phyloP scores from a whole-genome alignment of 2,113 vertebrate genomes.

The Centropristis striata region DNA sequence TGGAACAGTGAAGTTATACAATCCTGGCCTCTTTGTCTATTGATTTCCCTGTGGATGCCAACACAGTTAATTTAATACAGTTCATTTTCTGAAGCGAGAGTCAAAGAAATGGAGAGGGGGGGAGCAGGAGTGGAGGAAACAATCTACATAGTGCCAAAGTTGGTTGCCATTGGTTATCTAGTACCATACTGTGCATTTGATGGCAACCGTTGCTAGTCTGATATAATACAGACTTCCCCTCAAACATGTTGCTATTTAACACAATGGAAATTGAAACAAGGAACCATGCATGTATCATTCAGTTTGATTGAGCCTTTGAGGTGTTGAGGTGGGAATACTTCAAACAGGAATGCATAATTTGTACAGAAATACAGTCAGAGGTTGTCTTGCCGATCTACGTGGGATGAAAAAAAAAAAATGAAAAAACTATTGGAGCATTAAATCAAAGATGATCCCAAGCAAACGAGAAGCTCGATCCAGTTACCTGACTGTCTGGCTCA shows the following conservation, averaged over 20 bases:
- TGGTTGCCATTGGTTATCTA: conserved; percentile 31
- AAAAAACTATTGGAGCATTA: conserved; percentile 4
- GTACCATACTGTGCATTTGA: conserved; percentile 18
- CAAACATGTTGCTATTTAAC: conserved; percentile 33
- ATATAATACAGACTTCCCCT: conserved; percentile 35
- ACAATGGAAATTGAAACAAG: background rate
- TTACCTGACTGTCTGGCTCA: conserved; percentile 25
- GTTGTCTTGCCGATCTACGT: conserved; percentile 7
- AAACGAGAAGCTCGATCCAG: conserved; percentile 33
- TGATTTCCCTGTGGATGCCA: conserved; percentile 67
- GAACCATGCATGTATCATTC: background rate
- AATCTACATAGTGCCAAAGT: background rate
- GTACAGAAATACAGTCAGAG: conserved; percentile 3
- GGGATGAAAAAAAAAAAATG: background rate
- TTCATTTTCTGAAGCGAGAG: conserved; percentile 50
- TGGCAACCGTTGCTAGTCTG: conserved; percentile 16
- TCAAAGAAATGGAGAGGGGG: background rate
- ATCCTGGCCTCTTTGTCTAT: conserved; percentile 22
- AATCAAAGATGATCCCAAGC: conserved; percentile 21
- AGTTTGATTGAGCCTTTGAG: conserved; percentile 19
- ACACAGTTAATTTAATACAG: conserved; percentile 58
- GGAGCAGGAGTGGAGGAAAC: background rate
- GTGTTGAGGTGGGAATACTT: conserved; percentile 18
- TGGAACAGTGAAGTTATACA: conserved; percentile 28
- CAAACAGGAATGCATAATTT: conserved; percentile 21